phyloP scores from a whole-genome alignment of 2,888 invertebrate species.

The Eupeodes latifasciatus region DNA sequence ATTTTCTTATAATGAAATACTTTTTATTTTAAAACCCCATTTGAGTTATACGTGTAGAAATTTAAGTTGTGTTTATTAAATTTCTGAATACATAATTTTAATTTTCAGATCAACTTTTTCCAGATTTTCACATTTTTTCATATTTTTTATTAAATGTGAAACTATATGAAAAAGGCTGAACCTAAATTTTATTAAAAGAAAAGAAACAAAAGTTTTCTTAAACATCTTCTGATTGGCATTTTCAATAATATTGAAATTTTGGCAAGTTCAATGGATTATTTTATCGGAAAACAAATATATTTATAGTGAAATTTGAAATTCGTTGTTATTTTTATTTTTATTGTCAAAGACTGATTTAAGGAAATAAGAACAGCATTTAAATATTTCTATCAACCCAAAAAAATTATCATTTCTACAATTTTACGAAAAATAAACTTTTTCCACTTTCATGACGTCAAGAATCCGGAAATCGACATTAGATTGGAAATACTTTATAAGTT shows the following conservation, averaged over 20 bases:
- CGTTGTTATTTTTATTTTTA: not conserved
- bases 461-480: too few relatives aligned
- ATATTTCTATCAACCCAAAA: too few relatives aligned
- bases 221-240: slow-evolving; percentile 21
- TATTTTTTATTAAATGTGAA: slow-evolving; percentile 37
- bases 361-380: too few relatives aligned
- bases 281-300: not conserved
- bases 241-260: slow-evolving; percentile 50
- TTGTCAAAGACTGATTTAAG: not conserved
- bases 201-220: slow-evolving; percentile 8
- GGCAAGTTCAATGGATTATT: slow-evolving; percentile 60
- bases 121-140: slow-evolving; percentile 54
- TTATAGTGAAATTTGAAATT: not conserved
- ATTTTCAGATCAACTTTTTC: slow-evolving; percentile 56
- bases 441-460: too few relatives aligned
- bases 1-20: not conserved
- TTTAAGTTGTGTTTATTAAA: not conserved
- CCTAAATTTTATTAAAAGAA: not conserved
- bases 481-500: not conserved
- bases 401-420: too few relatives aligned
- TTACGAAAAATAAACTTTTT: too few relatives aligned
- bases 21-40: not conserved
- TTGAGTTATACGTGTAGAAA: not conserved
- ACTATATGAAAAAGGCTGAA: slow-evolving; percentile 71
- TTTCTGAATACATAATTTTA: not conserved